Evolutionary conservation across 2,888 invertebrate species (phyloP), one percentile per base, ranked within the genome.

Genomic region (Leptinotarsa rubiginosa): DNA sequence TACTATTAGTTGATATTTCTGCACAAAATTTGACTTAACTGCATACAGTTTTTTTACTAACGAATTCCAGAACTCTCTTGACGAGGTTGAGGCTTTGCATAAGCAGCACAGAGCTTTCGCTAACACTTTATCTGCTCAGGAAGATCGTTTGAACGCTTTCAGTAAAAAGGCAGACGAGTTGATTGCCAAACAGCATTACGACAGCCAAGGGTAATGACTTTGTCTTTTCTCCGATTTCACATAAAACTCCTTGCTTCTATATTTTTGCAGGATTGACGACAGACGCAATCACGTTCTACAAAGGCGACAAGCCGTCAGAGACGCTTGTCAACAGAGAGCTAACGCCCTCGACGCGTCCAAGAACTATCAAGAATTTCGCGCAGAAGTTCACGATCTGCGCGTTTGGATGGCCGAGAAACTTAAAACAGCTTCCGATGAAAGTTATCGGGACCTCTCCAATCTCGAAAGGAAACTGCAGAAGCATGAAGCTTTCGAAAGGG

Each of bases 401-500:
- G 91, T 92, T 1, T 99, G 98, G 98, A 93, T 99, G 74, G 91
- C 93, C 31, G 98, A 98, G 84, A 99, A 99, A 88, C 92, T 94
- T 69, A 93, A 94, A 85, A 95, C 96, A 0, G 97, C 97, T 0
- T 93, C 94, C 1, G 98, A 98, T 83, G 97, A 98, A 87, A 97
- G 95, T 76, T 98, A 97, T 87, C 90, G 96, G 20, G 97, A 98
- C 84, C 89, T 98, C 20, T 93, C 92, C 56, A 98, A 98, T 86
- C 88, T 97, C 78, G 96, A 97, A 79, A 91, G 97, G 1, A 98
- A 98, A 86, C 88, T 97, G 1, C 97, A 98, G 88, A 97, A 97
- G 85, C 99, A 99, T 85, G 96, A 97, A 87, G 98, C 98, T 0
- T 98, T 99, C 85, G 98, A 98, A 84, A 90, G 98, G 1, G 99